Base-by-base conservation (phyloP, 2,797 vertebrate genomes). In the Pagetopsis macropterus region DNA sequence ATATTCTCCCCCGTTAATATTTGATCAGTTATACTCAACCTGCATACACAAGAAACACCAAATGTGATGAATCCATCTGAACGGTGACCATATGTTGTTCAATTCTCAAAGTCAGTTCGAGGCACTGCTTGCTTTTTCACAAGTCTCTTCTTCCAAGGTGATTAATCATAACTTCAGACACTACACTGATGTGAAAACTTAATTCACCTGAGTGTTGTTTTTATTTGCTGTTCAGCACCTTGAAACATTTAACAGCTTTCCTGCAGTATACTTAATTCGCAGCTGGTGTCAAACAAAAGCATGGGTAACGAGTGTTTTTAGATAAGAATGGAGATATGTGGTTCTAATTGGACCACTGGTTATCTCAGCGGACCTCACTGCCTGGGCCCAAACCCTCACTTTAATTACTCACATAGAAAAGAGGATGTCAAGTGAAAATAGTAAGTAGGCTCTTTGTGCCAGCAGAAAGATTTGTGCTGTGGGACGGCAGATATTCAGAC, bases 371-470 rank as follows among this genome's bases (percentile, higher is more conserved):
- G 89, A 84, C 89, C 88, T 83, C 87, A 89, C 84, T 66, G 81
- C 71, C 59, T 65, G 46, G 16, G 75, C 84, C 72, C 84, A 83
- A 80, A 87, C 78, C 56, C 54, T 89, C 68, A 71, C 81, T 90
- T 91, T 91, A 92, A 92, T 92, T 91, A 92, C 87, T 85, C 77
- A 74, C 76, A 59, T 71, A 89, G 81, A 88, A 89, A 89, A 90
- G 83, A 86, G 83, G 84, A 88, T 81, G 89, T 91, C 87, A 88
- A 90, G 84, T 82, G 77, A 87, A 91, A 87, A 84, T 83, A 87
- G 84, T 69, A 87, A 84, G 73, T 62, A 37, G 85, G 83, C 77
- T 85, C 70, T 66, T 43, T 82, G 72, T 71, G 33, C 33, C 74
- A 64, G 63, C 78, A 68, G 70, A 83, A 81, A 76, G 78, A 78